phyloP scores from a whole-genome alignment of 1,140 invertebrate species.

The Zaprionus lachaisei region DNA sequence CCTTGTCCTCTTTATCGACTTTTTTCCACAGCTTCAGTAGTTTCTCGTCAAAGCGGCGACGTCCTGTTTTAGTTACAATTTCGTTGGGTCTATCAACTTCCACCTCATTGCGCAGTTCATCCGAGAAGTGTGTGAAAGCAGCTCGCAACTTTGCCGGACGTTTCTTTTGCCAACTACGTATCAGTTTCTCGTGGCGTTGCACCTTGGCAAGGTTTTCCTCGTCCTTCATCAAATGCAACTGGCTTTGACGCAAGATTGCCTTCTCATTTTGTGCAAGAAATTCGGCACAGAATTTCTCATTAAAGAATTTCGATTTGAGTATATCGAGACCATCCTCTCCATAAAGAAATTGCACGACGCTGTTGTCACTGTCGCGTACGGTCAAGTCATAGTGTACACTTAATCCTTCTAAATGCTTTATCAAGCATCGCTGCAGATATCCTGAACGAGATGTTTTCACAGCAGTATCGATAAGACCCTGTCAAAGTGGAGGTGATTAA shows the following conservation, averaged over 20 bases:
- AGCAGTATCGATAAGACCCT: constrained; percentile 93
- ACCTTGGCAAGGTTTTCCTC: constrained; percentile 86
- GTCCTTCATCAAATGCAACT: constrained; percentile 81
- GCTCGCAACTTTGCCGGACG: constrained; percentile 77
- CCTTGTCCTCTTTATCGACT: constrained; percentile 86
- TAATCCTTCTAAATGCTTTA: constrained; percentile 99
- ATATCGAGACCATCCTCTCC: constrained; percentile 99
- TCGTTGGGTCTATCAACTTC: constrained; percentile 71
- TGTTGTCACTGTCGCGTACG: constrained; percentile 97
- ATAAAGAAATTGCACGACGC: constrained; percentile 98
- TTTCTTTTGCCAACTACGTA: constrained; percentile 88
- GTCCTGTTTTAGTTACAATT: constrained; percentile 72
- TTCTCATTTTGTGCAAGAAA: constrained; percentile 93
- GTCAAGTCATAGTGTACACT: constrained; percentile 96
- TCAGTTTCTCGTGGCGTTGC: constrained; percentile 85
- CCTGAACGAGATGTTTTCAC: constrained; percentile 98
- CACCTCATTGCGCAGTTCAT: constrained; percentile 74
- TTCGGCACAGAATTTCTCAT: constrained; percentile 89
- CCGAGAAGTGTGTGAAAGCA: constrained; percentile 78
- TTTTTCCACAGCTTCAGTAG: constrained; percentile 88
- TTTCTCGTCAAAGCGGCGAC: constrained; percentile 82
- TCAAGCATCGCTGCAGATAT: constrained; percentile 98
- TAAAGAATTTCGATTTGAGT: constrained; percentile 93
- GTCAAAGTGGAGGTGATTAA: neutral
- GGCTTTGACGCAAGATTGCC: constrained; percentile 85